phyloP scores from a whole-genome alignment of 2,113 vertebrate species.

The Promerops cafer region DNA sequence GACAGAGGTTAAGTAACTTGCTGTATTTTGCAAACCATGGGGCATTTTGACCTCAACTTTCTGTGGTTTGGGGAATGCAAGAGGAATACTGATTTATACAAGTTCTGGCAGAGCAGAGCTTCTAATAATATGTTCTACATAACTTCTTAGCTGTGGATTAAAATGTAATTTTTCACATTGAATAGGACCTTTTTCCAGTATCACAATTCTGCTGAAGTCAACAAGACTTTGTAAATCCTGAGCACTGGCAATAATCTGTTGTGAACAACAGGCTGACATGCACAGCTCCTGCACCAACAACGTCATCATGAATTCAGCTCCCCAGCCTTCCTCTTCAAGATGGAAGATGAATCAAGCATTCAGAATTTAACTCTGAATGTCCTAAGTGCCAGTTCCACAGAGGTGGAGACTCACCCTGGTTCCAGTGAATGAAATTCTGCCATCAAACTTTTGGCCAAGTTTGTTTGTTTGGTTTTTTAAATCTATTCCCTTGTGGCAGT shows the following conservation, averaged over 20 bases:
- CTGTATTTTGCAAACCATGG: background rate
- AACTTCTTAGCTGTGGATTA: background rate
- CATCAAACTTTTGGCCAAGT: background rate
- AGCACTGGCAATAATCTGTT: background rate
- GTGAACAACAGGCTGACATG: background rate
- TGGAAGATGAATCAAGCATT: background rate
- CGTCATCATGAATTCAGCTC: background rate
- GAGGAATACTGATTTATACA: background rate
- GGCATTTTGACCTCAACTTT: background rate
- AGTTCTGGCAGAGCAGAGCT: background rate
- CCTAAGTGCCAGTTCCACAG: background rate
- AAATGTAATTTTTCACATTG: background rate
- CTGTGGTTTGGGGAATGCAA: background rate
- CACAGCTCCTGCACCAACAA: background rate
- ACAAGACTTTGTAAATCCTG: background rate
- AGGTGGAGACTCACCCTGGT: background rate
- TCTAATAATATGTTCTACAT: background rate
- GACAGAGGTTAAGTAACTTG: background rate
- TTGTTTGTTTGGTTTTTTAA: background rate
- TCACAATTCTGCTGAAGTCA: background rate
- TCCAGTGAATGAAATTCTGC: background rate
- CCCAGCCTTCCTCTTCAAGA: background rate
- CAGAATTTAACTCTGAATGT: background rate
- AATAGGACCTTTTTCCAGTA: background rate
- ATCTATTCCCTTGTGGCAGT: background rate